A percentile compares a stretch with the other conserved stretches of the same genome.
phyloP scores from a whole-genome alignment of 1,140 invertebrate species.

The Lysiphlebus fabarum region DNA sequence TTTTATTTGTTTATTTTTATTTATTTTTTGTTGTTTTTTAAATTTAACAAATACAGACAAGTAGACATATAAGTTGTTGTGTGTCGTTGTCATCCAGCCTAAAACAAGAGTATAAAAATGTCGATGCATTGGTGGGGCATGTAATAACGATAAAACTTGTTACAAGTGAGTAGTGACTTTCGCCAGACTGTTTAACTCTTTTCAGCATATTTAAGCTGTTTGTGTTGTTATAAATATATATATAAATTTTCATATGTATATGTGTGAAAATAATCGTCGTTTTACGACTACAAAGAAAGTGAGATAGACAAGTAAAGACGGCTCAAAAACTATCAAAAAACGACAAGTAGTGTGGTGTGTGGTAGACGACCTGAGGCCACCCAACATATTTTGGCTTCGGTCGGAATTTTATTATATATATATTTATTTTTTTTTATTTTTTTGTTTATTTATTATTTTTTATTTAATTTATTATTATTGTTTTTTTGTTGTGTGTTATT shows the following conservation, averaged over 20 bases:
- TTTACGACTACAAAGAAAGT: slow-evolving; percentile 2
- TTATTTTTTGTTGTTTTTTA: not conserved
- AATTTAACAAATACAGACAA: not conserved
- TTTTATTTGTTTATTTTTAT: not conserved
- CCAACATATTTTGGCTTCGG: slow-evolving; percentile 15
- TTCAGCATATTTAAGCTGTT: slow-evolving; percentile 12
- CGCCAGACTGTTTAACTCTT: slow-evolving; percentile 35
- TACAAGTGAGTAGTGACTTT: slow-evolving; percentile 47
- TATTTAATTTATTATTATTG: no score
- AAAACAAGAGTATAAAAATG: slow-evolving; percentile 40
- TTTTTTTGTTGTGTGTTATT: no score
- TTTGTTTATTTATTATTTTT: not conserved
- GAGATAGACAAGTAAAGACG: no score
- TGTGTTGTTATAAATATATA: not conserved
- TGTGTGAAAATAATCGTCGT: slow-evolving; percentile 1
- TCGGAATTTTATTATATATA: not conserved
- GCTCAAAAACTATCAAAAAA: no score
- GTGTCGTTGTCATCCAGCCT: not conserved
- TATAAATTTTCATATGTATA: not conserved
- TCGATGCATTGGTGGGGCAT: slow-evolving; percentile 52
- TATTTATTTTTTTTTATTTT: not conserved
- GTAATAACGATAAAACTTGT: slow-evolving; percentile 32
- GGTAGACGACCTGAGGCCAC: not conserved
- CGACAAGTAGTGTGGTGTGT: slow-evolving; percentile 6
- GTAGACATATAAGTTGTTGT: not conserved